These are phyloP conservation scores for Sipha maydis DNA, from an alignment of 2,888 invertebrate genomes.

Conservation along the genomic window DNA sequence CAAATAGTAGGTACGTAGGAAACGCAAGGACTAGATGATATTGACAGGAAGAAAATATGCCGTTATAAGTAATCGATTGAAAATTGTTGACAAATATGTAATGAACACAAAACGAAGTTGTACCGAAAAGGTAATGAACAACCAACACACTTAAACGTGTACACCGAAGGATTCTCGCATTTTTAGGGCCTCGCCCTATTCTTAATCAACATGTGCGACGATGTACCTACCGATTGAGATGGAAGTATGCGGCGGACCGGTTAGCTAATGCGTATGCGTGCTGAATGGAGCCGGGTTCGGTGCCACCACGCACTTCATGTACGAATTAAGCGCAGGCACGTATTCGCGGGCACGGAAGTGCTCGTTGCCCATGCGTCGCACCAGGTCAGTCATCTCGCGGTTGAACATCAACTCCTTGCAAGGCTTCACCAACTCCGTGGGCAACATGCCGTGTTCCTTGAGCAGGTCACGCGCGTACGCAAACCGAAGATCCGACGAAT, in stretches of 20 bases:
- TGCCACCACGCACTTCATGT: background rate
- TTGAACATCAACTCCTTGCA: background rate
- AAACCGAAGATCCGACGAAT: background rate
- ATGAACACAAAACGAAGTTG: no score
- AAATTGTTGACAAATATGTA: no score
- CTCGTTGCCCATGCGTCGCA: background rate
- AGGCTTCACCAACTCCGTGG: background rate
- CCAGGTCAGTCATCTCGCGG: accelerated
- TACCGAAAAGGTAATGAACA: no score
- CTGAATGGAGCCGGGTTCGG: background rate
- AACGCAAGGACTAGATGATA: no score
- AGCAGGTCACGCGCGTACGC: background rate
- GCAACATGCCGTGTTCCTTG: background rate
- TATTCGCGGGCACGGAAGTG: background rate
- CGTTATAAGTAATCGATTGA: no score
- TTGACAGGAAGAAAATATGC: no score
- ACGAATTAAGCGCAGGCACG: background rate
- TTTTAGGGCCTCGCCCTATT: no score
- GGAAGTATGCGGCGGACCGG: conserved; percentile 17
- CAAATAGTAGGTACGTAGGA: no score
- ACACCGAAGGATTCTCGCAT: no score
- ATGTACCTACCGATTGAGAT: background rate
- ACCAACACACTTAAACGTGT: no score
- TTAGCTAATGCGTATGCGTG: background rate
- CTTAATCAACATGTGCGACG: no score